Evolutionary conservation across 1,140 invertebrate species (phyloP).

Genomic region (Scaptomyza pallida): DNA sequence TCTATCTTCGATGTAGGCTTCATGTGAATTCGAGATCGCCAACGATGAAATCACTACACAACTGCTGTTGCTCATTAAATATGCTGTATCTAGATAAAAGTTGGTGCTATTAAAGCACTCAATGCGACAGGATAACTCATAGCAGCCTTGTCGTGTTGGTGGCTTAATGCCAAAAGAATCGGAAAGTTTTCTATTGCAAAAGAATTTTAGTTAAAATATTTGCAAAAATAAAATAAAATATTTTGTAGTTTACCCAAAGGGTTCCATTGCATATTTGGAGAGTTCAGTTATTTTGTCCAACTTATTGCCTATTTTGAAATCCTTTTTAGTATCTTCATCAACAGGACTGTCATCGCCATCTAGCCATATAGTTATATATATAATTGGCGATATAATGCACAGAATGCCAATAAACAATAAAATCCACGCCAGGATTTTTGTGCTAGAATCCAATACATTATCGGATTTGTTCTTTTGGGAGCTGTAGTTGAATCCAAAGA

Average conservation of each 20-base stretch:
- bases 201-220: neutral
- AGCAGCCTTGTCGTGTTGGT: slow-evolving; percentile 7
- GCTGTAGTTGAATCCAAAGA: neutral
- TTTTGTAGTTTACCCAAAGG: slow-evolving; percentile 29
- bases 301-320: neutral
- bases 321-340: neutral
- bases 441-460: slow-evolving; percentile 6
- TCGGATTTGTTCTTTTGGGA: neutral
- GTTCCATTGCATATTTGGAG: neutral
- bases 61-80: slow-evolving; percentile 7
- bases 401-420: slow-evolving; percentile 43
- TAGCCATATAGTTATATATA: slow-evolving; percentile 28
- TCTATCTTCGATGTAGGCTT: slow-evolving; percentile 15
- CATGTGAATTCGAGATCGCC: slow-evolving; percentile 24
- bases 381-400: slow-evolving; percentile 33
- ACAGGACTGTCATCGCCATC: neutral
- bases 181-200: slow-evolving; percentile 8
- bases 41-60: slow-evolving; percentile 27
- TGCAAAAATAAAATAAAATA: too few relatives aligned
- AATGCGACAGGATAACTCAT: slow-evolving; percentile 35
- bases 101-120: slow-evolving; percentile 14
- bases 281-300: neutral
- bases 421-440: slow-evolving; percentile 46
- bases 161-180: neutral
- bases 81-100: slow-evolving; percentile 25